Evolutionary conservation across 2,888 invertebrate species (phyloP), one percentile per base, ranked within the genome.

Genomic region (Limenitis camilla): DNA sequence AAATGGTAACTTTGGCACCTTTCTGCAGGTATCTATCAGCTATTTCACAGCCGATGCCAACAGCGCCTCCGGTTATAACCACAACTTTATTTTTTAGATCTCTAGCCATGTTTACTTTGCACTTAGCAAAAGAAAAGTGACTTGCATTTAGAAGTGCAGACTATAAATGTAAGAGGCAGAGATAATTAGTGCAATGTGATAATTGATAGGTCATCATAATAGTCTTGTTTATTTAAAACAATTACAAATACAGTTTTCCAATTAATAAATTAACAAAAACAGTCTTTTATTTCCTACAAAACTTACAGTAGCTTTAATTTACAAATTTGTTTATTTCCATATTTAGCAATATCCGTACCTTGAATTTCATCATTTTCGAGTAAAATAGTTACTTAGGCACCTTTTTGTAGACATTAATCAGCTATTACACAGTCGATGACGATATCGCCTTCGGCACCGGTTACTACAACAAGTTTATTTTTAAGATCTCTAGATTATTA

Each of bases 391-490:
- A 11, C 81, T 57, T 66, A 66, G 0, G 64, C 70, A 8, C 81
- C 85, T 58, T 81, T 78, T 43, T 72, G 68, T 4, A 90, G 63
- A 30, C 88, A 76, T 56, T 77, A 79, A 6, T 77, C 74, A 1
- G 80, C 81, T 49, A 81, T 88, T 52, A 73, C 74, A 29, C 74
- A 74, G 1, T 90, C 90, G 45, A 90, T 88, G 0, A 90, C 89
- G 27, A 73, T 72, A 0, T 89, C 89, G 11, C 83, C 90, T 0
- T n/a, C n/a, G n/a, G n/a, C n/a, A n/a, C 90, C 90, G 1, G 90
- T 90, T 11, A 90, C 62, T 0, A 72, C 65, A 5, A 68, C 59
- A 1, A 66, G 60, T 71, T 65, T 69, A 49, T 65, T 59, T 47
- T 61, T 59, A 27, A 64, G 39, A 32, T 53, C 43, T 19, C 40